Evolutionary conservation across 2,113 vertebrate species (phyloP), one percentile per base, ranked within the genome.

Genomic region (Neolamprologus kungweensis): DNA sequence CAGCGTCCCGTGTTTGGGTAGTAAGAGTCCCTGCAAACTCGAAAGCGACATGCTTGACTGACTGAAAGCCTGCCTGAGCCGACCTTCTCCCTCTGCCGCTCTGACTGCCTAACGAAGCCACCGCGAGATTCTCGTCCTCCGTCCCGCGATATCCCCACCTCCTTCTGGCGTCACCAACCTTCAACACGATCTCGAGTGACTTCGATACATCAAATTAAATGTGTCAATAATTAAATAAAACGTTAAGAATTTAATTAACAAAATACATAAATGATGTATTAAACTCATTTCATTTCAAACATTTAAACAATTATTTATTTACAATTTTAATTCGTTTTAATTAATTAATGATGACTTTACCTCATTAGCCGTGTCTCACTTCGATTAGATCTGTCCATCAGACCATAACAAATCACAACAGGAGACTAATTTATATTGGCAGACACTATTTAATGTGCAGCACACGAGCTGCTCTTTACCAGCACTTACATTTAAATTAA

Each of bases 111-210:
- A 33, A 9, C 37, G 3, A 33, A 1, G 21, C 9, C 10, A 14
- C 17, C 3, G 21, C 80, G 87, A 81, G 51, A 93, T 12, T 91
- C 85, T 2, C 54, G 71, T 35, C 6, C 5, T 3, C 1, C 3
- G 1, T 94, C 58, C 6, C 94, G 94, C 94, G 94, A 94, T 63
- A 91, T 5, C 28, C 75, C 31, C 17, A 14, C 12, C 7, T 0
- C 6, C 5, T 28, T 10, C 33, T 40, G 16, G 40, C 40, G 13
- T 73, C 21, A 26, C 21, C 21, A 73, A 17, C 40, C 42, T 2
- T 47, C 68, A 45, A 11, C 71, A 50, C 3, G 42, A 1, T 65
- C 60, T 65, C 31, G 6, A 21, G 60, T 65, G 11, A 37, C 33
- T 37, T 65, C 58, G 31, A 65, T 21, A 37, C 19, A 13, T 37